A percentile compares a stretch with the other conserved stretches of the same genome.
Evolutionary conservation across 1,140 invertebrate genomes (phyloP).

Genomic region (Chrysoperla carnea): DNA sequence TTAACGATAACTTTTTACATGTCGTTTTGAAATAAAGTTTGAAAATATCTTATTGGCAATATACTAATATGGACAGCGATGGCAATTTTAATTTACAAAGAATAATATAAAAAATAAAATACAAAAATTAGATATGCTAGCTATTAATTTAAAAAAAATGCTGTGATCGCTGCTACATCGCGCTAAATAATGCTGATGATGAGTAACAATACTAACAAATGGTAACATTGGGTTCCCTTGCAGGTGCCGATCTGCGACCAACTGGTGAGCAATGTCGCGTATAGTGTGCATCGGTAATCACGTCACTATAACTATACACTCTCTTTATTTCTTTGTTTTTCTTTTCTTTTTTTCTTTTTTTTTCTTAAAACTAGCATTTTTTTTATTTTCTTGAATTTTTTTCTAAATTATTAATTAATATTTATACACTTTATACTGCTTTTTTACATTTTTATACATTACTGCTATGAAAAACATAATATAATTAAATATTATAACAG

Average conservation of each 20-base stretch:
- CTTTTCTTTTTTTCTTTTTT: conserved; percentile 10
- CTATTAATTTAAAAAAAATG: background rate
- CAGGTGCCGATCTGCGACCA: conserved; percentile 71
- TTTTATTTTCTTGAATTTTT: conserved; percentile 1
- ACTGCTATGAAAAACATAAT: conserved; percentile 1
- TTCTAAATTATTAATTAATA: conserved; percentile 1
- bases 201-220: conserved; percentile 20
- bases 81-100: background rate
- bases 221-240: conserved; percentile 46
- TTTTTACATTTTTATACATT: conserved; percentile 3
- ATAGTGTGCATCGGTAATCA: conserved; percentile 81
- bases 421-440: background rate
- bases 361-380: conserved; percentile 1
- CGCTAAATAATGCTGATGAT: conserved; percentile 1
- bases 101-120: background rate
- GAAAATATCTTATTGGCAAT: too few species aligned
- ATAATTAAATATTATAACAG: conserved; percentile 2
- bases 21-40: too few species aligned
- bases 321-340: background rate
- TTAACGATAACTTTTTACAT: too few species aligned
- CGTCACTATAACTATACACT: conserved; percentile 23
- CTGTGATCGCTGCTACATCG: background rate
- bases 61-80: background rate
- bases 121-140: conserved; percentile 3
- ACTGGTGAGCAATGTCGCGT: conserved; percentile 80